Evolutionary conservation across 2,888 invertebrate species (phyloP).

Genomic region (Patella caerulea): DNA sequence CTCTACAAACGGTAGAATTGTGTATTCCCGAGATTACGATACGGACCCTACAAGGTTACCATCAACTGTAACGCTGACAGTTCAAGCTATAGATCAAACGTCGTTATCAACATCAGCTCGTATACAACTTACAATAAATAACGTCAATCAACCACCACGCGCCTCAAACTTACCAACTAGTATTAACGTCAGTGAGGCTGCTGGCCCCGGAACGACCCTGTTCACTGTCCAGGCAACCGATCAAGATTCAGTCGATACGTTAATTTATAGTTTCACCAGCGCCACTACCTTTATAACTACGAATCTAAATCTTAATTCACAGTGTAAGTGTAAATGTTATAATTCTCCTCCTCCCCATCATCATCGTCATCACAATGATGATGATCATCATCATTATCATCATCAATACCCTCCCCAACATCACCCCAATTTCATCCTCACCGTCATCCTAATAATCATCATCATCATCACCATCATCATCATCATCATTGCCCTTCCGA

Average conservation of each 20-base stretch:
- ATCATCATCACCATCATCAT: no score
- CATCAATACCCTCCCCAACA: no score
- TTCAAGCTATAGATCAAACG: background rate
- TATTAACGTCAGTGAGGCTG: background rate
- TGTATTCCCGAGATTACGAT: background rate
- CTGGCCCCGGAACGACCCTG: background rate
- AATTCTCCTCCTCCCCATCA: no score
- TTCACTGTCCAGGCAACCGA: background rate
- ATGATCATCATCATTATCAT: no score
- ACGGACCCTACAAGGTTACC: background rate
- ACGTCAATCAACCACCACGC: background rate
- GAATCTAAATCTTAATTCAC: no score
- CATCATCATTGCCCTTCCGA: no score
- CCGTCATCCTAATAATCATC: no score
- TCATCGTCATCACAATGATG: no score
- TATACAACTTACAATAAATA: background rate
- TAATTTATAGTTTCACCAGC: background rate
- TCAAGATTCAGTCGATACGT: background rate
- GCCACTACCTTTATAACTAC: no score
- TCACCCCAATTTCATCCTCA: no score
- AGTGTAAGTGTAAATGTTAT: no score
- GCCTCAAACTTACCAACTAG: background rate
- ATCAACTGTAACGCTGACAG: background rate
- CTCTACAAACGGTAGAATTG: background rate
- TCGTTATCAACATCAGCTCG: background rate